Percentiles rank a stretch among this genome's conserved stretches.
Evolutionary conservation across 2,888 invertebrate species (phyloP).

Genomic region (Drosophila koepferae): DNA sequence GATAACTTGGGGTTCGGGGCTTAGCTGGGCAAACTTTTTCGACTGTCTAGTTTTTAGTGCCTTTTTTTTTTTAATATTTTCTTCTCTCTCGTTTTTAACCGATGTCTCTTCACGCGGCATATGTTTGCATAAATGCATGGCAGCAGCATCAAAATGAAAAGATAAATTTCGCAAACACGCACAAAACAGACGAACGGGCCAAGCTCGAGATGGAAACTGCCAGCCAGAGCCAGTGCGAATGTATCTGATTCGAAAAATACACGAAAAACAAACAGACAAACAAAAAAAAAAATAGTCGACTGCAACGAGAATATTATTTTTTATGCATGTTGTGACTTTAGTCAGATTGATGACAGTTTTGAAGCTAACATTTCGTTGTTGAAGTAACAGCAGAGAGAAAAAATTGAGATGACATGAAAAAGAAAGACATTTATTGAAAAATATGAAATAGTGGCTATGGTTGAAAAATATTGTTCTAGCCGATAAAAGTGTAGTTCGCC

Average conservation of each 20-base stretch:
- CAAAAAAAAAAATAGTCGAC: background rate
- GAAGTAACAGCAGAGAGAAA: background rate
- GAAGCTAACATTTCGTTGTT: constrained; percentile 26
- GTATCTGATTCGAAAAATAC: constrained; percentile 21
- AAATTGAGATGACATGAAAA: background rate
- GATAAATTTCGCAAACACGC: constrained; percentile 74
- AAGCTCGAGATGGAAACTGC: constrained; percentile 14
- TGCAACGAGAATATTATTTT: constrained; percentile 39
- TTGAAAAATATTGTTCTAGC: background rate
- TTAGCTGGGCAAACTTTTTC: constrained; percentile 43
- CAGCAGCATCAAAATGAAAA: constrained; percentile 67
- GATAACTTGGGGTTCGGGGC: constrained; percentile 17
- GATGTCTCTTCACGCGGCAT: constrained; percentile 60
- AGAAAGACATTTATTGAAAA: constrained; percentile 12
- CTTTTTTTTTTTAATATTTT: constrained; percentile 5
- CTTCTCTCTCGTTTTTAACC: background rate
- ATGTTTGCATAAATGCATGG: constrained; percentile 76
- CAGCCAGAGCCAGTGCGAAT: constrained; percentile 26
- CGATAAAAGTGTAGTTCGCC: background rate
- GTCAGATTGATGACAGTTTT: constrained; percentile 57
- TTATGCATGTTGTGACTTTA: constrained; percentile 34
- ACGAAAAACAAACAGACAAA: background rate
- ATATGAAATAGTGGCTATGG: background rate
- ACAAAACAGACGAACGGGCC: constrained; percentile 39
- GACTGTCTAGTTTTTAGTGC: constrained; percentile 32